Base-by-base conservation (phyloP, 2,888 invertebrate genomes). In the Andrena praecox region DNA sequence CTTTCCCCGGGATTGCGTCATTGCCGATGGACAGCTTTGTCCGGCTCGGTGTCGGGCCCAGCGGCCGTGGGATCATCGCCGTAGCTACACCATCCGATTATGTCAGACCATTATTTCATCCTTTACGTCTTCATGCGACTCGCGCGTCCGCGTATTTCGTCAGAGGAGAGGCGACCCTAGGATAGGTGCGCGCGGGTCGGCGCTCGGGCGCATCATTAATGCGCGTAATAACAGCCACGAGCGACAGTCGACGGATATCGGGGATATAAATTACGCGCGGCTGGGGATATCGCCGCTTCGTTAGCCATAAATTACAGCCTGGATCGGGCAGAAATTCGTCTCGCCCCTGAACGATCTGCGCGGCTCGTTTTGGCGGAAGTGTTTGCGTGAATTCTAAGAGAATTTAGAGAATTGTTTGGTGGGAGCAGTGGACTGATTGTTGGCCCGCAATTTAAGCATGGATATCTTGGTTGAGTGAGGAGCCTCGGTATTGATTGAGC, bases 51-150 rank as follows among this genome's bases (percentile, higher is more conserved):
- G 67, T 33, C 31, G 63, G 67, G 72, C 82, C 85, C 63, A 63
- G 56, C 56, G 24, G 80, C 77, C 88, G 88, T 85, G 86, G 87
- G 84, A 87, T 84, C 81, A 74, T 75, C 59, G 64, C 52, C 50
- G 42, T 54, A 56, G 48, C 66, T 77, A 84, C 77, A 71, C 76
- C 76, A 31, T 67, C 77, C 52, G 77, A 69, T 87, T 88, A 84
- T 87, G 87, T 88, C 87, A 86, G 80, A 68, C 76, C 80, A 88
- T 86, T 84, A 87, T 87, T 88, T 86, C 75, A 87, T 84, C 82
- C 68, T 84, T 82, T 88, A 88, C 72, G 56, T 88, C 85, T 88
- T 82, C 67, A 73, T 77, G 71, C 54, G 69, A 50, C 64, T 4
- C 33, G 50, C 52, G 48, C 70, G 70, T 82, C 60, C 64, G 64